Base-by-base conservation (phyloP, 1,140 invertebrate genomes). In the Stegodyphus dumicola region DNA sequence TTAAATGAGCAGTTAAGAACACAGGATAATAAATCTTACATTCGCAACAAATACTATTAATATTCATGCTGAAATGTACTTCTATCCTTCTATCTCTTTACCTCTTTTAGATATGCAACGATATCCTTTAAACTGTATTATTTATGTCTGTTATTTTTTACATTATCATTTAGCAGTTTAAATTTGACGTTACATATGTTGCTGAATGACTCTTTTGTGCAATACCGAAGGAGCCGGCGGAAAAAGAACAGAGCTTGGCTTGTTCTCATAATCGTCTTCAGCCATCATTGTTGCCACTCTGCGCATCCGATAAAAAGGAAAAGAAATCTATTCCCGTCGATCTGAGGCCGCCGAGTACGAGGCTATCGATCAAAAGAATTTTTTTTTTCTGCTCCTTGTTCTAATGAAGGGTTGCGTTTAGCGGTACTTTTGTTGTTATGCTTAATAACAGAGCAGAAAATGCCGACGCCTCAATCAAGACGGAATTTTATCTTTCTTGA, bases 321-420 rank as follows among this genome's bases (percentile, higher is more conserved):
- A 66, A 33, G 33, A 33, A 33, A 33, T 33, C 3, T 3, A 33
- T 33, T 33, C 33, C 33, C 33, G 33, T 33, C 6, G 33, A 79
- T 77, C 76, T 7, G 53, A 71, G 78, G 78, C 67, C 78, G 67
- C 54, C 53, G 54, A 80, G 78, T 80, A 70, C 78, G 54, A 80
- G 52, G 53, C 78, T 71, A 80, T 80, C 52, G 78, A 80, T 80
- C 78, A 70, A 75, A 49, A n/a, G 17, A n/a, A n/a, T 80, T 80
- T 11, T 80, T 71, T 49, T n/a, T 80, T 13, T 71, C 13, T 80
- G 15, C 15, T 66, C 7, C 13, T 80, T 71, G 6, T 7, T 71
- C 78, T 80, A 80, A 80, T 80, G 78, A 80, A 80, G 78, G 78
- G 78, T 80, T 80, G 66, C 33, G 48, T 71, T 71, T 49, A 11